Evolutionary conservation across 1,140 invertebrate species (phyloP), one percentile per base, ranked within the genome.

Genomic region (Oncopodura yosiiana): DNA sequence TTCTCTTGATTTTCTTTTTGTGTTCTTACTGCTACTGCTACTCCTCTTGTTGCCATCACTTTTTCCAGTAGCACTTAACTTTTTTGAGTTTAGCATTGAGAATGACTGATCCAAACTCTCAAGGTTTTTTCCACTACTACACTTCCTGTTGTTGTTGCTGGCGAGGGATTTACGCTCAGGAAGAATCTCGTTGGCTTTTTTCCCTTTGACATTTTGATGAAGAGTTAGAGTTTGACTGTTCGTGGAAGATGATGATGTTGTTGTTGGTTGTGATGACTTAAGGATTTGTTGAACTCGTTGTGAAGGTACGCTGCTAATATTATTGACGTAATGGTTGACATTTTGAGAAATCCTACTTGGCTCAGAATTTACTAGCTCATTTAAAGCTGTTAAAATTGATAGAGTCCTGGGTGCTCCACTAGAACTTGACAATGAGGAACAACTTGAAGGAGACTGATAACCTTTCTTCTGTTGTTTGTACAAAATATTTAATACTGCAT

Each of bases 311-410:
- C 32, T 27, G 36, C 32, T 32, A 34, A 37, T 24, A 37, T 34
- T 24, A 37, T 18, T 49, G 34, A 37, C 48, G 48, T 18, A 16
- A 34, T 30, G 24, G 23, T 24, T n/a, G n/a, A 14, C 48, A 32
- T 21, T 49, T 48, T 36, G 44, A 55, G 23, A 36, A 46, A 34
- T 16, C 29, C 23, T 34, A 32, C 38, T 55, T 38, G 41, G 34
- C 37, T 60, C 53, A 19, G 49, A 55, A 37, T 52, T 49, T 21
- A 49, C 52, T 45, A 61, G 43, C 51, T 61, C 54, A 49, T 58
- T 57, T 24, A 61, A 29, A 24, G 60, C 60, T 30, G 50, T 57
- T 23, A 61, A 18, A 34, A 61, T 58, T 14, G 55, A 55, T 9
- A 61, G 32, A 18, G 60, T 61, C 27, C 30, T 27, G 11, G 60